Evolutionary conservation across 2,888 invertebrate genomes (phyloP).

Genomic region (Cheilosia grossa): DNA sequence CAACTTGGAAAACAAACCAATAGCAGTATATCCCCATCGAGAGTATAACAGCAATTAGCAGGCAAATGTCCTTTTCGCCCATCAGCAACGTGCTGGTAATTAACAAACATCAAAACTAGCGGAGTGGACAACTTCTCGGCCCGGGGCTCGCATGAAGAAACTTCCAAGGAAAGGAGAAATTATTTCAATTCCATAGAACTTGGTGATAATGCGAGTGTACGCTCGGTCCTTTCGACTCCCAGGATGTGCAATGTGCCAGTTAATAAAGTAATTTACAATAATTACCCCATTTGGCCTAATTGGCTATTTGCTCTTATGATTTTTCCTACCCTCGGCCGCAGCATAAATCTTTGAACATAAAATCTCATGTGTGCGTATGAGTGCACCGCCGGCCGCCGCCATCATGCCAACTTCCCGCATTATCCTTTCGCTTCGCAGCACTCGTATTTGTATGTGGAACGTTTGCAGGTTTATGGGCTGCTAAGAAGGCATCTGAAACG

Average conservation of each 20-base stretch:
- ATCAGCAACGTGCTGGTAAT: slow-evolving; percentile 56
- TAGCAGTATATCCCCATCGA: slow-evolving; percentile 45
- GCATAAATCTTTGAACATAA: slow-evolving; percentile 56
- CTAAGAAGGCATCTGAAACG: slow-evolving; percentile 68
- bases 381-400: neutral
- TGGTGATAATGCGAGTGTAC: slow-evolving; percentile 67
- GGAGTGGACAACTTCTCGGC: slow-evolving; percentile 38
- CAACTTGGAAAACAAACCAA: slow-evolving; percentile 58
- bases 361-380: slow-evolving; percentile 52
- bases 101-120: slow-evolving; percentile 64
- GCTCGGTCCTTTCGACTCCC: slow-evolving; percentile 18
- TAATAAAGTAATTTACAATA: slow-evolving; percentile 74
- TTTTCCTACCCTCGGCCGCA: slow-evolving; percentile 6
- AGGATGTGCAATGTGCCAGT: slow-evolving; percentile 60
- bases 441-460: neutral
- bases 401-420: slow-evolving; percentile 3
- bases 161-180: slow-evolving; percentile 18
- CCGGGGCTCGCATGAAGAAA: neutral
- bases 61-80: slow-evolving; percentile 33
- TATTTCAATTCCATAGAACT: slow-evolving; percentile 71
- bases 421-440: slow-evolving; percentile 39
- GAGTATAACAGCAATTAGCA: slow-evolving; percentile 64
- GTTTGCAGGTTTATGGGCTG: slow-evolving; percentile 61
- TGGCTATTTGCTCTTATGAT: slow-evolving; percentile 74
- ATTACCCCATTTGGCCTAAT: slow-evolving; percentile 72